Base-by-base conservation (phyloP, 2,888 invertebrate species). In the Physocephala rufipes region DNA sequence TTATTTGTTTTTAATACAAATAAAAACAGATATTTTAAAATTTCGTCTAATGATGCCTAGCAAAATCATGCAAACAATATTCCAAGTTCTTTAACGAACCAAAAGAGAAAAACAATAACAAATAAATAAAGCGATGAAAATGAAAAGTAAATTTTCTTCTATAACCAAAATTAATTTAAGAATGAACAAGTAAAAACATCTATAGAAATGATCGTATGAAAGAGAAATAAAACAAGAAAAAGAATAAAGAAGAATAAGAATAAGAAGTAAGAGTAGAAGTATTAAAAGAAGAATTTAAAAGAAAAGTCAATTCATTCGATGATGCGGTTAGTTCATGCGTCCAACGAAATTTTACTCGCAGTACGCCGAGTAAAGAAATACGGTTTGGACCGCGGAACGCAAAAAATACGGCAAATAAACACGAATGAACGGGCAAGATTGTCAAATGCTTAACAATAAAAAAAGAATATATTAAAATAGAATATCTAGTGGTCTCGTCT, bases 71-170 rank as follows among this genome's bases (percentile, higher is more conserved):
- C 24, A 53, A 43, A 43, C n/a, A 16, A 59, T 61, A 19, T 49
- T 62, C 74, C 78, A 77, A 79, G 79, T 78, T 79, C 79, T 78
- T 79, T 76, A 79, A 78, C 76, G 74, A 72, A 75, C 74, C n/a
- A n/a, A n/a, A n/a, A n/a, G n/a, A n/a, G n/a, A n/a, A n/a, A n/a
- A n/a, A n/a, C n/a, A n/a, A n/a, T n/a, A n/a, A n/a, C n/a, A n/a
- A n/a, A n/a, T n/a, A 74, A 76, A 74, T 72, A 75, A 70, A 66
- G 51, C 47, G 49, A 26, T 13, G 45, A 4, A 63, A 63, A 51
- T 45, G 55, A 71, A 73, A 66, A 73, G 61, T 66, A 69, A 67
- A n/a, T 62, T n/a, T n/a, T n/a, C 45, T 62, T 12, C 63, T 43
- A 66, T 49, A 70, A 69, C n/a, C 21, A 53, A 53, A 53, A 53